Evolutionary conservation across 2,113 vertebrate genomes (phyloP).

Genomic region (Apaloderma vittatum): DNA sequence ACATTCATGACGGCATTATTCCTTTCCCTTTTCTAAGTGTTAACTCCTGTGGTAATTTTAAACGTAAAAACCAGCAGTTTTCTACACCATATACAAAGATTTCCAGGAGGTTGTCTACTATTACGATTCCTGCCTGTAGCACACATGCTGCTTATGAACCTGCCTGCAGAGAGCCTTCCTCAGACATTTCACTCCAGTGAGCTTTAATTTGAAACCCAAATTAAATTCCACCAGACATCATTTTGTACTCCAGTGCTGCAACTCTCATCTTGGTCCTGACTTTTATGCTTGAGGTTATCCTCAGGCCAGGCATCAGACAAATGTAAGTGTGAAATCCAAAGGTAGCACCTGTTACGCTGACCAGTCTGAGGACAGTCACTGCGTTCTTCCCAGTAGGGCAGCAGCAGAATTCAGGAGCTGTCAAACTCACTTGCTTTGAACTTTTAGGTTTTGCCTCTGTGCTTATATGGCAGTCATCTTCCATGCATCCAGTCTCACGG

Average conservation of each 20-base stretch:
- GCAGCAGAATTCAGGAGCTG: slow-evolving; percentile 2
- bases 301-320: neutral
- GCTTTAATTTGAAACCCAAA: slow-evolving; percentile 48
- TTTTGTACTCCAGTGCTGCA: neutral
- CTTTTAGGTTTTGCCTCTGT: neutral
- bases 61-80: neutral
- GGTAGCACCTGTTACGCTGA: fast-evolving
- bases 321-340: neutral
- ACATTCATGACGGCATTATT: neutral
- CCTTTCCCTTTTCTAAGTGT: neutral
- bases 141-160: slow-evolving; percentile 4
- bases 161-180: neutral
- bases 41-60: neutral
- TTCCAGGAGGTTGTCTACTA: slow-evolving; percentile 3
- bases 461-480: neutral
- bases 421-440: neutral
- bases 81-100: neutral
- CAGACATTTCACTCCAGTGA: slow-evolving; percentile 18
- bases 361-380: neutral
- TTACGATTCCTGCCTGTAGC: neutral
- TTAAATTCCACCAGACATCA: slow-evolving; percentile 25
- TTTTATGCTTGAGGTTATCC: neutral
- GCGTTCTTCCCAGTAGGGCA: neutral
- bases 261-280: neutral
- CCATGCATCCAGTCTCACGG: neutral